Percentiles rank a stretch among this genome's conserved stretches.
Evolutionary conservation across 2,797 vertebrate genomes (phyloP).

Genomic region (Myotis findleyi): DNA sequence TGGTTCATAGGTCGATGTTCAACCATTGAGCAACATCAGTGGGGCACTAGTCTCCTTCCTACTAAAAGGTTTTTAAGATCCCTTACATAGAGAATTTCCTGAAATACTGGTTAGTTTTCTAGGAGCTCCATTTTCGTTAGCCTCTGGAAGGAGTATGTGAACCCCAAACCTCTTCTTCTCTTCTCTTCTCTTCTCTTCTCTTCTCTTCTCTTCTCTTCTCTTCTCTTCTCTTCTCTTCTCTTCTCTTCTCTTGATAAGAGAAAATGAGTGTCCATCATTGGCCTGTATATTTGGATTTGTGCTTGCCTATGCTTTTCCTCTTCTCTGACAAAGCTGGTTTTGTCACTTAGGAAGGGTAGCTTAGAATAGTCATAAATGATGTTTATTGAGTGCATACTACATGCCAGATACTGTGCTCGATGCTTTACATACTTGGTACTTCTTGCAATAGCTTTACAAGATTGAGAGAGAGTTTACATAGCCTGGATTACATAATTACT

Average conservation of each 20-base stretch:
- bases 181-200: too few relatives aligned
- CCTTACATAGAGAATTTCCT: not conserved
- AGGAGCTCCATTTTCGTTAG: not conserved
- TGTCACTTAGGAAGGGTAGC: not conserved
- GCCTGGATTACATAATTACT: not conserved
- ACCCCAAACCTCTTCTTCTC: not conserved
- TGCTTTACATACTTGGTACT: not conserved
- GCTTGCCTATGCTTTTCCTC: not conserved
- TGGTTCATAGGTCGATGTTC: too few relatives aligned
- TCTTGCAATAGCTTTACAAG: not conserved
- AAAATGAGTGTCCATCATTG: not conserved
- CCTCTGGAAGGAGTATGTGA: not conserved
- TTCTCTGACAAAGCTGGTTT: slow-evolving; percentile 3
- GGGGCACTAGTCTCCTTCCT: too few relatives aligned
- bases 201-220: not conserved
- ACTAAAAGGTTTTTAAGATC: not conserved
- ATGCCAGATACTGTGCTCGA: not conserved
- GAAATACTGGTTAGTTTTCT: not conserved
- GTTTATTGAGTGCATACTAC: not conserved
- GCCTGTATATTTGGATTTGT: not conserved
- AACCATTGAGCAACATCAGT: too few relatives aligned
- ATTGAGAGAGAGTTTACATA: slow-evolving; percentile 1
- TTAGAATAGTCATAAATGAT: not conserved
- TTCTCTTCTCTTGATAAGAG: not conserved
- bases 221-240: not conserved